phyloP scores from a whole-genome alignment of 2,888 invertebrate genomes.

The Melanophora roralis region DNA sequence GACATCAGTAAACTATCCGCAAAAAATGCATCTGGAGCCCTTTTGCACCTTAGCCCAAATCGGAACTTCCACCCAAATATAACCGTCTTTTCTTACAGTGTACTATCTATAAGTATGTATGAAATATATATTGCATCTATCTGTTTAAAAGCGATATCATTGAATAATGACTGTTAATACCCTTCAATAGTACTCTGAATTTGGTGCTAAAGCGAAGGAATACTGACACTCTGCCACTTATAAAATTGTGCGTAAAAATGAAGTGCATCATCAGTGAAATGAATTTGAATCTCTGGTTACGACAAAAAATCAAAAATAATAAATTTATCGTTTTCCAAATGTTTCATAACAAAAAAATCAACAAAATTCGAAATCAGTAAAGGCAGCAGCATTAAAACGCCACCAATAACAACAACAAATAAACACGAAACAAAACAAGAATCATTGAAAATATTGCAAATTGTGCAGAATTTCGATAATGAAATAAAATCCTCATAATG shows the following conservation, averaged over 20 bases:
- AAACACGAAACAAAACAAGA: slow-evolving; percentile 32
- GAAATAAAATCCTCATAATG: slow-evolving; percentile 65
- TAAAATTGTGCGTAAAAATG: slow-evolving; percentile 58
- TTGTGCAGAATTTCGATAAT: slow-evolving; percentile 72
- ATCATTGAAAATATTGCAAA: slow-evolving; percentile 68
- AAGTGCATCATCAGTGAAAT: slow-evolving; percentile 58
- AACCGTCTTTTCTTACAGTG: slow-evolving; percentile 34
- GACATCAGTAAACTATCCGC: too few species aligned
- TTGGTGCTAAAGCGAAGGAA: slow-evolving; percentile 45
- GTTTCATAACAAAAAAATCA: slow-evolving; percentile 3
- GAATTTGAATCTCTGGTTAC: slow-evolving; percentile 61
- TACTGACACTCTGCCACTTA: slow-evolving; percentile 44
- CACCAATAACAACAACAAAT: slow-evolving; percentile 26
- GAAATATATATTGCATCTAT: slow-evolving; percentile 30
- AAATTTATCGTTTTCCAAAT: slow-evolving; percentile 47
- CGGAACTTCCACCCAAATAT: too few species aligned
- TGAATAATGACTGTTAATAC: slow-evolving; percentile 77
- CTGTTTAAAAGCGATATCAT: slow-evolving; percentile 71
- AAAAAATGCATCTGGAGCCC: too few species aligned
- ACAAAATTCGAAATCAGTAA: not conserved
- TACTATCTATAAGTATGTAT: slow-evolving; percentile 14
- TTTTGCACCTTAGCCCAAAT: too few species aligned
- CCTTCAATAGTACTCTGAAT: slow-evolving; percentile 71
- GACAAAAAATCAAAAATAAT: slow-evolving; percentile 53
- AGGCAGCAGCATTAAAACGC: slow-evolving; percentile 2